Conservation (phyloP, 2,113 vertebrate genomes). For the Apodemus speciosus region DNA sequence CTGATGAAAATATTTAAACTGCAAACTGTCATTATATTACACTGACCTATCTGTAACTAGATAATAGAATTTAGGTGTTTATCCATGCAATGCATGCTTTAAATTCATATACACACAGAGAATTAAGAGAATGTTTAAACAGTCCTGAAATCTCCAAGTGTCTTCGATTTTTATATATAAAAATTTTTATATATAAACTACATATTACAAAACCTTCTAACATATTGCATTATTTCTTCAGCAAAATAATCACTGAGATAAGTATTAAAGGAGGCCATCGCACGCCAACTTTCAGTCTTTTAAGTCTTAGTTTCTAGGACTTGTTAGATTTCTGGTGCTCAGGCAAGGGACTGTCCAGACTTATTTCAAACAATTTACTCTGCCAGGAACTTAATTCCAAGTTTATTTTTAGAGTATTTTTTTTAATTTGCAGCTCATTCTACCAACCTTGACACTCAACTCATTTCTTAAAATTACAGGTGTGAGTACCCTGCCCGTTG, state of each 20-base stretch:
- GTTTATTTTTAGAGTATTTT: constrained; percentile 66
- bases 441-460: constrained; percentile 34
- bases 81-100: constrained; percentile 8
- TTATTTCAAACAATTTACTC: constrained; percentile 53
- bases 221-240: constrained; percentile 26
- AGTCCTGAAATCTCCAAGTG: not conserved
- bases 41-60: not conserved
- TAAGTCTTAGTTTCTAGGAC: constrained; percentile 13
- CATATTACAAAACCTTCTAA: not conserved
- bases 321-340: constrained; percentile 19
- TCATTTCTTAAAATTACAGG: constrained; percentile 44
- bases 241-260: constrained; percentile 14
- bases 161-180: not conserved
- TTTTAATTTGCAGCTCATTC: constrained; percentile 6
- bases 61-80: constrained; percentile 54
- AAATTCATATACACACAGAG: not conserved
- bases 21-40: not conserved
- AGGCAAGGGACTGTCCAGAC: not conserved
- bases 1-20: constrained; percentile 17
- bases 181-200: not conserved
- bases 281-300: not conserved
- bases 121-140: constrained; percentile 40
- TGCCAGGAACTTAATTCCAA: constrained; percentile 47
- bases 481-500: not conserved
- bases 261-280: constrained; percentile 22